Evolutionary conservation across 1,140 invertebrate genomes (phyloP).

Genomic region (Eurosta solidaginis): DNA sequence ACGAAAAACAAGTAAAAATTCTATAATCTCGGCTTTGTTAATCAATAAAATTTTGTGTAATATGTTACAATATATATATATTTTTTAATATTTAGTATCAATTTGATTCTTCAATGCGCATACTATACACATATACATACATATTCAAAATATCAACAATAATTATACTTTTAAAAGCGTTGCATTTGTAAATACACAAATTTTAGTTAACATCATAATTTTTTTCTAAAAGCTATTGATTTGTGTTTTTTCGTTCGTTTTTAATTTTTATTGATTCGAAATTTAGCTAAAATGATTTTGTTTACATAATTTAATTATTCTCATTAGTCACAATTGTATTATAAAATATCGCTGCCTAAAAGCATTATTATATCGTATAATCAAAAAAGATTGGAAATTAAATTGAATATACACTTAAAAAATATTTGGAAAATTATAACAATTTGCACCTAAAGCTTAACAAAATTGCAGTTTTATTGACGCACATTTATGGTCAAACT

Average conservation of each 20-base stretch:
- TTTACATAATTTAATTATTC: background rate
- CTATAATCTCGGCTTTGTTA: no score
- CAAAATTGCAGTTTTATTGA: background rate
- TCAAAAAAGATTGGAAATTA: background rate
- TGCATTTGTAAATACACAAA: slow-evolving; percentile 34
- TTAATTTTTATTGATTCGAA: no score
- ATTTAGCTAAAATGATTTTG: background rate
- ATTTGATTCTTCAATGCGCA: background rate
- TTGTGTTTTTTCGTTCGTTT: no score
- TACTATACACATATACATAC: background rate
- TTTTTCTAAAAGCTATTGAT: slow-evolving; percentile 45
- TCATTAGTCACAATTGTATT: background rate
- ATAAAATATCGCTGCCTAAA: slow-evolving; percentile 7
- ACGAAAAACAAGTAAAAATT: no score
- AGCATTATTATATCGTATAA: background rate
- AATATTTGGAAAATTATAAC: background rate
- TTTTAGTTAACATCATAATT: slow-evolving; percentile 51
- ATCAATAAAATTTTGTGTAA: background rate
- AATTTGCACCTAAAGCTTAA: background rate
- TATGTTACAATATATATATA: background rate
- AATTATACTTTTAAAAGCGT: background rate
- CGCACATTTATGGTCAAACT: no score
- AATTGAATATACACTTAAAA: background rate
- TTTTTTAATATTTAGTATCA: background rate
- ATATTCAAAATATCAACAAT: slow-evolving; percentile 33